Conservation (phyloP, 2,797 vertebrate genomes). For the Danio kyathit region DNA sequence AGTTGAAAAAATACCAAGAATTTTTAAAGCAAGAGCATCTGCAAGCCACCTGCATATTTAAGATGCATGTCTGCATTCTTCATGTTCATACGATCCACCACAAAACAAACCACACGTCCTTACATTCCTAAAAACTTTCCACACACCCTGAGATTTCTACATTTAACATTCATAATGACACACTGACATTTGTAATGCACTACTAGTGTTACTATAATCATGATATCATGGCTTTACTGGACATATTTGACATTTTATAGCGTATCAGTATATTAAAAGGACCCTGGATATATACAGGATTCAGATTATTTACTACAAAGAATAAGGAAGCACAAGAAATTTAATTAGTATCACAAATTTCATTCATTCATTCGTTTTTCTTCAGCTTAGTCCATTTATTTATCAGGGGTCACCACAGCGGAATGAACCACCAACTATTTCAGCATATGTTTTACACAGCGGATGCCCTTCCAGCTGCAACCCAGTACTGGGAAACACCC, state of each 20-base stretch:
- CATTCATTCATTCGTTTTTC: too few relatives aligned
- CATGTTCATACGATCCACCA: slow-evolving; percentile 39
- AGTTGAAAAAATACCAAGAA: neutral
- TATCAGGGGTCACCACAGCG: too few relatives aligned
- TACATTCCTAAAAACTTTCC: neutral
- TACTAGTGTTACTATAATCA: neutral
- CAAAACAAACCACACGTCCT: slow-evolving; percentile 20
- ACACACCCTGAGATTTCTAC: neutral
- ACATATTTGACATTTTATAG: neutral
- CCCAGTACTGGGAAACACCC: too few relatives aligned
- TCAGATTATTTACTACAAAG: neutral
- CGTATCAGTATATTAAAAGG: neutral
- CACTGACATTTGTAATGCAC: neutral
- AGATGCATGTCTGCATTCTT: slow-evolving; percentile 54
- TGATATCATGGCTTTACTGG: neutral
- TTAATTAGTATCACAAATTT: too few relatives aligned
- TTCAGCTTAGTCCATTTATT: too few relatives aligned
- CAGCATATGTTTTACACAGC: too few relatives aligned
- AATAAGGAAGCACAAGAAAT: too few relatives aligned
- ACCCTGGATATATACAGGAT: neutral
- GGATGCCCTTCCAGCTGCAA: too few relatives aligned
- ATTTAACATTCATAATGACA: slow-evolving; percentile 40
- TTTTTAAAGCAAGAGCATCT: slow-evolving; percentile 8
- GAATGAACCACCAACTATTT: too few relatives aligned
- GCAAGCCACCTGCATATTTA: slow-evolving; percentile 13